A percentile compares a stretch with the other conserved stretches of the same genome.
These are phyloP conservation scores for Petrocephalus zakoni DNA, from an alignment of 2,113 vertebrate species.

Conservation along the genomic window DNA sequence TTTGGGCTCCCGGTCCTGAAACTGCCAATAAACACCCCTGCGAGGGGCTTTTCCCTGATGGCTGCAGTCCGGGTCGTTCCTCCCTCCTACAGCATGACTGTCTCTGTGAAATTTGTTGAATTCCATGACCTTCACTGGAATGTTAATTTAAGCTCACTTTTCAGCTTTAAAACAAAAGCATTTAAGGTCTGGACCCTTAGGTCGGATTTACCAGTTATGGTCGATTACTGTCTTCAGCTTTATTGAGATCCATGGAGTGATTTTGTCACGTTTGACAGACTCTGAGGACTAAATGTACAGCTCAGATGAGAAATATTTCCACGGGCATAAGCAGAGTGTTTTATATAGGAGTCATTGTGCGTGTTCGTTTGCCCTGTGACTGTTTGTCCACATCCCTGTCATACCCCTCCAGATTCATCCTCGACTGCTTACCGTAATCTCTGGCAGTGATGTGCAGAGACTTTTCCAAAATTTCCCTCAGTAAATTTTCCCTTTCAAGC, in stretches of 20 bases:
- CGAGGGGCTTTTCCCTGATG: too few species aligned
- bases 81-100: too few species aligned
- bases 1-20: too few species aligned
- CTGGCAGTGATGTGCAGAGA: background rate
- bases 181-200: background rate
- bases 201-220: background rate
- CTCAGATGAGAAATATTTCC: background rate
- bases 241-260: background rate
- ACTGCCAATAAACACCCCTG: too few species aligned
- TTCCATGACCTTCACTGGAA: background rate
- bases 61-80: too few species aligned
- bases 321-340: background rate
- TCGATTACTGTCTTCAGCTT: background rate
- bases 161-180: background rate
- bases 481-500: background rate
- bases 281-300: background rate
- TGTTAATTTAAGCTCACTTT: background rate
- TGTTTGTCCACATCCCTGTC: background rate
- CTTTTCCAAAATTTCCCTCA: background rate
- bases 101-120: background rate
- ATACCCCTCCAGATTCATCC: background rate
- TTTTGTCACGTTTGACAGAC: background rate
- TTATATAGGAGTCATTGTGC: background rate
- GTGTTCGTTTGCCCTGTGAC: background rate
- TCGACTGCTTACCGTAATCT: background rate